These are phyloP conservation scores for Drosophila cardini DNA, from an alignment of 1,140 invertebrate species.

Conservation along the genomic window DNA sequence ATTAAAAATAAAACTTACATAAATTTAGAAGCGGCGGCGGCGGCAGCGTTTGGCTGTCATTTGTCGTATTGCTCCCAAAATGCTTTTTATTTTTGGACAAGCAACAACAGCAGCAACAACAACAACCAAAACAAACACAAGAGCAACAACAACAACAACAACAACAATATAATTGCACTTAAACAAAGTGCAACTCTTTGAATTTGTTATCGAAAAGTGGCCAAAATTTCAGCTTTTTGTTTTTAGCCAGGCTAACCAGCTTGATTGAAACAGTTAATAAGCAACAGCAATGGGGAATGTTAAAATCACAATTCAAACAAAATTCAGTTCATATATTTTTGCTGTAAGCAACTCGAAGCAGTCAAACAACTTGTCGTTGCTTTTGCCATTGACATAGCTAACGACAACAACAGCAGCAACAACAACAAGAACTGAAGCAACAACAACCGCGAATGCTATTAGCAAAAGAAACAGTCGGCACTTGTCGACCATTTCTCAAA, in stretches of 20 bases:
- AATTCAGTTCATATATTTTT: constrained; percentile 27
- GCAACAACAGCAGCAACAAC: constrained; percentile 33
- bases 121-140: constrained; percentile 29
- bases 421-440: constrained; percentile 32
- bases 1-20: constrained; percentile 83
- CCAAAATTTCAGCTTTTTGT: neutral
- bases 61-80: constrained; percentile 78
- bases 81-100: constrained; percentile 79
- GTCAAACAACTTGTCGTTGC: constrained; percentile 40
- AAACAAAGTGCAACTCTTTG: constrained; percentile 8
- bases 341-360: constrained; percentile 40
- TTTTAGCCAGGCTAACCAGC: neutral
- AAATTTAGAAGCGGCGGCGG: constrained; percentile 69
- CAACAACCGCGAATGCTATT: constrained; percentile 44
- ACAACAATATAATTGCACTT: constrained; percentile 44
- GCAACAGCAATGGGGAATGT: neutral
- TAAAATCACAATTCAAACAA: neutral
- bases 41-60: constrained; percentile 47
- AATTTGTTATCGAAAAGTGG: neutral
- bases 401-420: constrained; percentile 39
- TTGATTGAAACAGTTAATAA: neutral
- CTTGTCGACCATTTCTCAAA: constrained; percentile 48
- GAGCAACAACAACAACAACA: constrained; percentile 35
- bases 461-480: constrained; percentile 48
- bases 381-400: constrained; percentile 33